phyloP scores from a whole-genome alignment of 2,797 vertebrate genomes.

The Balearica regulorum region DNA sequence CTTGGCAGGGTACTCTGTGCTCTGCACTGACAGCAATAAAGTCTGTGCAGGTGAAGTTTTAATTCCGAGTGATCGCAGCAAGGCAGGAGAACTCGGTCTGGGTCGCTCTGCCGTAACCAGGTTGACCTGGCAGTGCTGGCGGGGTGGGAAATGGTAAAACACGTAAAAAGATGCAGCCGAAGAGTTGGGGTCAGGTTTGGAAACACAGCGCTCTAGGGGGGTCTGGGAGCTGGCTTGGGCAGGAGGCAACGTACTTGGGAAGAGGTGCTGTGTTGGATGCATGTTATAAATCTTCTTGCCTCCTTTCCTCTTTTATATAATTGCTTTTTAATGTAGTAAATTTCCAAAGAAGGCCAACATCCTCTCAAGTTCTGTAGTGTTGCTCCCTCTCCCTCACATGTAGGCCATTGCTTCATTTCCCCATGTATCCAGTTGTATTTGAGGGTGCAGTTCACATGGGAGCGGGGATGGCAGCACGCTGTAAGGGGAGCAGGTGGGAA shows the following conservation, averaged over 20 bases:
- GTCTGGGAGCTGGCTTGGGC: too few relatives aligned
- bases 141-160: fast-evolving
- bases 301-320: not conserved
- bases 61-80: fast-evolving
- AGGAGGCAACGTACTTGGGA: fast-evolving
- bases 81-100: not conserved
- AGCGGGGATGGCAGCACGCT: not conserved
- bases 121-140: not conserved
- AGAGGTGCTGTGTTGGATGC: not conserved
- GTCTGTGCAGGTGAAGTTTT: not conserved
- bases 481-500: not conserved
- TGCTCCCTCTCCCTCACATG: not conserved
- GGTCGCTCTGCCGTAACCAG: not conserved
- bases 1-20: fast-evolving
- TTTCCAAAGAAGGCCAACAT: not conserved
- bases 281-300: not conserved
- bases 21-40: fast-evolving
- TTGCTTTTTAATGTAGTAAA: not conserved
- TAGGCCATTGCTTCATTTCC: not conserved
- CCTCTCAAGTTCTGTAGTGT: not conserved
- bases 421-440: not conserved
- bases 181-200: too few relatives aligned
- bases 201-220: fast-evolving
- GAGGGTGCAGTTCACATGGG: not conserved
- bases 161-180: fast-evolving